phyloP scores from a whole-genome alignment of 2,113 vertebrate species.

The Sigmodon hispidus region DNA sequence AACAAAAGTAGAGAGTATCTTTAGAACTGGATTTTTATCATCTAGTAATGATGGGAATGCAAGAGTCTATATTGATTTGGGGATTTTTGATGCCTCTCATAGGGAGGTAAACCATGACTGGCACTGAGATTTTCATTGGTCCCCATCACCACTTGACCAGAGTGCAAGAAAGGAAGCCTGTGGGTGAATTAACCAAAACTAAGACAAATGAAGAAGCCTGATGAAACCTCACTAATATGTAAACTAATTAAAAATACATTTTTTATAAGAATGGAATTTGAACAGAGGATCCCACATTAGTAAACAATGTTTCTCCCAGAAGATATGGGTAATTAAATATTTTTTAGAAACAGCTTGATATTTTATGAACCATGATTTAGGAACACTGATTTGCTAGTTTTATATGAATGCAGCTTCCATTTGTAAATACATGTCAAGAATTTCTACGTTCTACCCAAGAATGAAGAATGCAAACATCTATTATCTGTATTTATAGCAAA shows the following conservation, averaged over 20 bases:
- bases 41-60: neutral
- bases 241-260: neutral
- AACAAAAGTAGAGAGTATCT: neutral
- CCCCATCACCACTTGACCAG: no score
- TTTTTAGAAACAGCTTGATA: neutral
- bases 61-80: neutral
- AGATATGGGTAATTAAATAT: neutral
- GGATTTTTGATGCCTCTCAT: neutral
- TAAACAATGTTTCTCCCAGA: neutral
- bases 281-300: neutral
- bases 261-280: neutral
- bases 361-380: conserved; percentile 15
- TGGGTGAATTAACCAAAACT: neutral
- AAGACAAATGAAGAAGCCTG: neutral
- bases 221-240: neutral
- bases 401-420: neutral
- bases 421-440: neutral
- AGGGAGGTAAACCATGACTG: neutral
- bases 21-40: neutral
- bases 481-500: neutral
- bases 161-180: neutral
- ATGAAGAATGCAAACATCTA: neutral
- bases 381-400: neutral
- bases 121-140: neutral
- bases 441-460: neutral